Evolutionary conservation across 2,888 invertebrate genomes (phyloP), one percentile per base, ranked within the genome.

Genomic region (Malacosoma neustria): DNA sequence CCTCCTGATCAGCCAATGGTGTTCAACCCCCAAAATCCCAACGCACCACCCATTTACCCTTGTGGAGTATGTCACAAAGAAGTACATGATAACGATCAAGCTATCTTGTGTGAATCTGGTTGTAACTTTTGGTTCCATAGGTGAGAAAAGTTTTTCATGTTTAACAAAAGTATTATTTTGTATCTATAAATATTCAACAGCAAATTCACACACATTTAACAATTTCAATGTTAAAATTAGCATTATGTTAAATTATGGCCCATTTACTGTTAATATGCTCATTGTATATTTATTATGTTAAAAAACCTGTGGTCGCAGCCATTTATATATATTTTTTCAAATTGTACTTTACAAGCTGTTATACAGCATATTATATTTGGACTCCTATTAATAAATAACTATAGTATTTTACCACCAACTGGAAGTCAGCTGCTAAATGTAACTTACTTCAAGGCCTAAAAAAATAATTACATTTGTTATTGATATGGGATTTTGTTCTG

Each of bases 51-150:
- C 1, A 98, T 98, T 51, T 98, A 98, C 75, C 97, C 98, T 0
- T 99, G 98, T 84, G 98, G 98, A 45, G 92, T 95, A 40, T 99
- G 98, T 85, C 98, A 97, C 82, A 97, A 97, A 86, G 98, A 99
- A 88, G 96, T 97, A 39, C 97, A 98, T 82, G 98, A 99, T 81
- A 98, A 98, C 86, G 98, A 99, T 81, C 97, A 98, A 87, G 98
- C 97, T 41, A 96, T 97, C 52, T 89, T 98, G 52, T 99, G 98
- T 82, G 98, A 98, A 86, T 97, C 97, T 60, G 98, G 98, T 39
- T 99, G 98, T 85, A 98, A 98, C 87, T 98, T 98, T 86, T 99
- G 98, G 95, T 99, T 97, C 87, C 98, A 99, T 84, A 92, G 95
- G 95, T 95, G 69, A 87, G 62, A 43, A 35, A 42, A 41, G 37